Evolutionary conservation across 2,797 vertebrate genomes (phyloP).

Genomic region (Tamandua tetradactyla): DNA sequence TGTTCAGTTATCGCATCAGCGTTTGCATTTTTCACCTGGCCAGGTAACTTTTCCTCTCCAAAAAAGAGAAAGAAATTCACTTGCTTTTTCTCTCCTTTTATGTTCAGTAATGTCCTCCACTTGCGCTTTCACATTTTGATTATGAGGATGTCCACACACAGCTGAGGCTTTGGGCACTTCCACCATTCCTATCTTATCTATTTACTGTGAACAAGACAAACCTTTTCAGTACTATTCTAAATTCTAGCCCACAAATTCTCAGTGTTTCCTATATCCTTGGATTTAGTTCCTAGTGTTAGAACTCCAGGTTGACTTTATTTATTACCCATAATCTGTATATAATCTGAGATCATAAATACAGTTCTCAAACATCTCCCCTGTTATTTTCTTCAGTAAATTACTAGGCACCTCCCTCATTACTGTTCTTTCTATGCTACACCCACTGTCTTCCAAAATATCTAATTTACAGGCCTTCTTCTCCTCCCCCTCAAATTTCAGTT

Average conservation of each 20-base stretch:
- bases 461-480: conserved; percentile 26
- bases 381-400: conserved; percentile 67
- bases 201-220: conserved; percentile 52
- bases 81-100: neutral
- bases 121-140: neutral
- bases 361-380: conserved; percentile 40
- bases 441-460: neutral
- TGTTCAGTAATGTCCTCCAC: neutral
- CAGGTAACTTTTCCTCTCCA: neutral
- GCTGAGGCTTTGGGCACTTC: neutral
- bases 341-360: conserved; percentile 60
- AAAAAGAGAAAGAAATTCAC: neutral
- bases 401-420: neutral
- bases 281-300: conserved; percentile 46
- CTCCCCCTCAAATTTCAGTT: conserved; percentile 40
- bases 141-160: conserved; percentile 1
- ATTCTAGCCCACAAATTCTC: neutral
- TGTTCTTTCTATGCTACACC: neutral
- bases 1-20: neutral
- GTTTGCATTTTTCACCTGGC: neutral
- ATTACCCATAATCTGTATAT: conserved; percentile 55
- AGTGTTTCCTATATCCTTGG: neutral
- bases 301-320: conserved; percentile 56
- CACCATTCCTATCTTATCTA: conserved; percentile 19
- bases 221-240: conserved; percentile 31